Conservation (phyloP, 2,797 vertebrate species). For the Glyptemys insculpta region DNA sequence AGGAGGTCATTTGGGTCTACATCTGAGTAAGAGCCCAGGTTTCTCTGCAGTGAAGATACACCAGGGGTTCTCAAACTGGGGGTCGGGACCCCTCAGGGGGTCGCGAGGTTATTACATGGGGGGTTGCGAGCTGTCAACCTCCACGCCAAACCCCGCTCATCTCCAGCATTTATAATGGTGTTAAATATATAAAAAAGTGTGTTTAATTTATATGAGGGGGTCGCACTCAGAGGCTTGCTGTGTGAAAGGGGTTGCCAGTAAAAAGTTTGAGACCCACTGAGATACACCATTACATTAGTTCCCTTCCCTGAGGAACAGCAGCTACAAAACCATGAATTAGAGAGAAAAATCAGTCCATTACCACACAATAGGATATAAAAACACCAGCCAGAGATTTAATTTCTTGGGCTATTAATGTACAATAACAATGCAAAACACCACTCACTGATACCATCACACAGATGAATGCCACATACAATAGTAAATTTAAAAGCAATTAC, state of each 20-base stretch:
- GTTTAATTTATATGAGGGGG: too few relatives aligned
- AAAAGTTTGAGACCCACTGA: too few relatives aligned
- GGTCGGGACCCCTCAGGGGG: too few relatives aligned
- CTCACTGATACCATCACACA: constrained; percentile 47
- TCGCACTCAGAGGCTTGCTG: too few relatives aligned
- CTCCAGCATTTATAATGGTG: too few relatives aligned
- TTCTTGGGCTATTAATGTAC: background rate
- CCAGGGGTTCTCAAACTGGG: too few relatives aligned
- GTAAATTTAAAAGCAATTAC: constrained; percentile 37
- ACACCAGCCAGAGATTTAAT: constrained; percentile 53
- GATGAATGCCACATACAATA: constrained; percentile 52
- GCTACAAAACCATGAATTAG: background rate
- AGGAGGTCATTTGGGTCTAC: background rate
- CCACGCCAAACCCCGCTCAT: too few relatives aligned
- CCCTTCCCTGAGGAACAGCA: constrained; percentile 23
- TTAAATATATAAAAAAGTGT: too few relatives aligned
- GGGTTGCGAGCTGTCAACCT: too few relatives aligned
- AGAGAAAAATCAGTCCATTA: constrained; percentile 53
- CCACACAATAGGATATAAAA: constrained; percentile 45
- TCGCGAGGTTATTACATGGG: too few relatives aligned
- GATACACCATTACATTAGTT: constrained; percentile 18
- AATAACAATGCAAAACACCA: background rate
- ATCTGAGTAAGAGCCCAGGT: background rate
- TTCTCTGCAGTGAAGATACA: constrained; percentile 48
- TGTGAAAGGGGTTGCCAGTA: too few relatives aligned